Conservation (phyloP, 2,888 invertebrate species). For the Caenorhabditis imperialis region DNA sequence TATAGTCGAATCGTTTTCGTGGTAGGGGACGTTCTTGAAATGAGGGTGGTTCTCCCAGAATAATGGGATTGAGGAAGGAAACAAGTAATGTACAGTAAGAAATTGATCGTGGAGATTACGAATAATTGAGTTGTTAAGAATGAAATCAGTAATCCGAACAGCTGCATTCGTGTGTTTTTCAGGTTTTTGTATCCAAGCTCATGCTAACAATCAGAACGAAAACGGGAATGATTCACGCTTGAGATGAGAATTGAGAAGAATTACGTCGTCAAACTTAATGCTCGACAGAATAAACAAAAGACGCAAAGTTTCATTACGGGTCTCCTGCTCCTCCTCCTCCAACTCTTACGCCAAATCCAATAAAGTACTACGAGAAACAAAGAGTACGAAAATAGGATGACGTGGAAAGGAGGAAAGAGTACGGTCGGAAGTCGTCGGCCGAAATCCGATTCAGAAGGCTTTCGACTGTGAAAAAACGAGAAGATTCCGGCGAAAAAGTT, state of each 20-base stretch:
- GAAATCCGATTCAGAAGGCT: slow-evolving; percentile 13
- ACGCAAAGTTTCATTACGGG: slow-evolving; percentile 35
- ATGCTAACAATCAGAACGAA: no score
- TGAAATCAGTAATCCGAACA: no score
- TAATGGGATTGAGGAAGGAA: no score
- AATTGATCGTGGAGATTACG: not conserved
- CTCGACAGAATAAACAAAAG: slow-evolving; percentile 28
- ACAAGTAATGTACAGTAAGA: not conserved
- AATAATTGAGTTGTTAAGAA: not conserved
- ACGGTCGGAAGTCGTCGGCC: slow-evolving; percentile 47
- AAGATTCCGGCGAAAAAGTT: not conserved
- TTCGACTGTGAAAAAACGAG: not conserved
- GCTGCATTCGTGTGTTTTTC: no score
- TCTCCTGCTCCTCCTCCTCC: slow-evolving; percentile 4
- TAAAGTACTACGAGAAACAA: slow-evolving; percentile 3
- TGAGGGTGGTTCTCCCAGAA: no score
- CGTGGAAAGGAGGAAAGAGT: slow-evolving; percentile 14
- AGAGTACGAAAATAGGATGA: slow-evolving; percentile 42
- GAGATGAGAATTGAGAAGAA: no score
- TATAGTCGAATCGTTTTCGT: no score
- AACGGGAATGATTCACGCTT: no score
- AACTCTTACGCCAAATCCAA: slow-evolving; percentile 26
- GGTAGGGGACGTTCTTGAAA: no score
- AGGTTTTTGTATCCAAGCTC: no score
- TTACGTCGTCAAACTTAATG: no score